Evolutionary conservation across 2,888 invertebrate species (phyloP), one percentile per base, ranked within the genome.

Genomic region (Antitype chi): DNA sequence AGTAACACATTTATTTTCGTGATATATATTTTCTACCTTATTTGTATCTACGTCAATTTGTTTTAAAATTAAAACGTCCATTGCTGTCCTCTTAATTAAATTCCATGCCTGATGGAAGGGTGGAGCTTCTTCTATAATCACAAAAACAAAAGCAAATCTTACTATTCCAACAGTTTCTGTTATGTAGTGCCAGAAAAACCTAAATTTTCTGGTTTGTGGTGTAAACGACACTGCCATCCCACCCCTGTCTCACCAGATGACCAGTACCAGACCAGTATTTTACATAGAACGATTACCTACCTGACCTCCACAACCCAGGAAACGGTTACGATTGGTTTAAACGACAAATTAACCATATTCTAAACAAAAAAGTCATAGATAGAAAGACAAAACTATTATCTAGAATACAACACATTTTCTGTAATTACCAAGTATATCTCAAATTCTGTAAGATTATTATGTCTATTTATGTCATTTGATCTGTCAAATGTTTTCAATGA

Each of bases 1-100:
- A 73, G 38, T 71, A 62, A 84, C 53, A 53, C 70, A 64, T 74
- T 82, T 64, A 76, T 69, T 82, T 74, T 63, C 67, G 66, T 62
- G 43, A 49, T 74, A 49, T 49, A 9, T 57, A 28, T 78, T 79
- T 53, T 60, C 23, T 28, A 8, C 59, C 38, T 47, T 47, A 17
- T 62, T 28, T 74, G 28, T 17, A 28, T 49, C 25, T 49, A 78
- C n/a, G 13, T 70, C 28, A 8, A 53, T 70, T 43, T 52, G n/a
- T 52, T 68, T 53, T 28, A 52, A n/a, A 17, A 28, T 53, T 28
- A 23, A 71, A 53, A 23, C 7, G 23, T 55, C 7, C 17, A 28
- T 55, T 43, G 2, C 73, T 28, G 15, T 15, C 9, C 67, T 15
- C 28, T 67, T 28, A 15, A 52, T 52, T 11, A 20, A 52, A 52